Percentiles rank a stretch among this genome's conserved stretches.
Evolutionary conservation across 2,888 invertebrate genomes (phyloP).

Genomic region (Tinea trinotella): DNA sequence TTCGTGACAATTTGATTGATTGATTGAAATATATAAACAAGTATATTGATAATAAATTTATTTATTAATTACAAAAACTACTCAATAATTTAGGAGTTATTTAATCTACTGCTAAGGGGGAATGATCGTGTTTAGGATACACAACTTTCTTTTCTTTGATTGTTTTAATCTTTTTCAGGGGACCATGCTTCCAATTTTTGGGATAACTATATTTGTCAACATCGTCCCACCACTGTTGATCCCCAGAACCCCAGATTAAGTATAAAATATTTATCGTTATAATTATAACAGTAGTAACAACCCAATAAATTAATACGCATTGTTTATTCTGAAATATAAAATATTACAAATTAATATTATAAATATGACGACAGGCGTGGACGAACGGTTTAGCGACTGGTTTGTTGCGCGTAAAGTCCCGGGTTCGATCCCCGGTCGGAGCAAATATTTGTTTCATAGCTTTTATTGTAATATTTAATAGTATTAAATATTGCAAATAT

Average conservation of each 20-base stretch:
- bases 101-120: slow-evolving; percentile 39
- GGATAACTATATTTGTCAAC: slow-evolving; percentile 64
- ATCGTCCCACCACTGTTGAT: slow-evolving; percentile 84
- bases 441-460: too few relatives aligned
- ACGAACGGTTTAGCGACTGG: too few relatives aligned
- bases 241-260: slow-evolving; percentile 80
- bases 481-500: too few relatives aligned
- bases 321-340: slow-evolving; percentile 68
- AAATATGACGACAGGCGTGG: too few relatives aligned
- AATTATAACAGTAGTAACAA: slow-evolving; percentile 77
- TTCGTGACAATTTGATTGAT: too few relatives aligned
- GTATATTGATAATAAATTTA: too few relatives aligned
- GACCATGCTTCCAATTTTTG: slow-evolving; percentile 50
- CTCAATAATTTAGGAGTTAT: too few relatives aligned
- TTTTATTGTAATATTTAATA: too few relatives aligned
- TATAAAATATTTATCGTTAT: slow-evolving; percentile 77
- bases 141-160: slow-evolving; percentile 49
- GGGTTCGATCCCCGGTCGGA: too few relatives aligned
- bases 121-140: slow-evolving; percentile 53
- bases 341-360: not conserved
- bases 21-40: too few relatives aligned
- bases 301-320: slow-evolving; percentile 87
- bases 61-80: too few relatives aligned
- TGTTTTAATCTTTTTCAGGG: slow-evolving; percentile 29
- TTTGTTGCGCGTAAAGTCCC: too few relatives aligned